Conservation (phyloP, 1,140 invertebrate genomes). For the Ganaspis sp. region DNA sequence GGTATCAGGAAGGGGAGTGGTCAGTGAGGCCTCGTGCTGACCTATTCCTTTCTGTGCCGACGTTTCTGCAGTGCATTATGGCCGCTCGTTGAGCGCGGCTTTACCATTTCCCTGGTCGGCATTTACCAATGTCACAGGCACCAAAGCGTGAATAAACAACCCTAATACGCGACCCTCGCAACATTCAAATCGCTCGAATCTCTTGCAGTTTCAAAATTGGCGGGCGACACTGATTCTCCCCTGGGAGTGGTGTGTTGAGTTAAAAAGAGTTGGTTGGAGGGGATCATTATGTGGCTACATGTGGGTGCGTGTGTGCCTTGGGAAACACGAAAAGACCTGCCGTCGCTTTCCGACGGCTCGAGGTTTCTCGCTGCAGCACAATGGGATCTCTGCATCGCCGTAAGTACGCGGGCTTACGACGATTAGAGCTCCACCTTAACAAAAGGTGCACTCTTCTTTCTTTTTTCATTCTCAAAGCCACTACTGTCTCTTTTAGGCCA, state of each 20-base stretch:
- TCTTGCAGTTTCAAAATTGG: slow-evolving; percentile 7
- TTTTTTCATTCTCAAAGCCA: neutral
- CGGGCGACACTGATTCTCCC: slow-evolving; percentile 43
- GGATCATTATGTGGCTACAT: neutral
- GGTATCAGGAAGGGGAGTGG: slow-evolving; percentile 68
- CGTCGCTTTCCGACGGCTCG: slow-evolving; percentile 51
- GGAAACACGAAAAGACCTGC: neutral
- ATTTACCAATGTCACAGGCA: neutral
- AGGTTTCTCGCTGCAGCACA: slow-evolving; percentile 60
- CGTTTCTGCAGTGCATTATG: slow-evolving; percentile 71
- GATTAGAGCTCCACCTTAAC: slow-evolving; percentile 28
- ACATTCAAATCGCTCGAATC: neutral
- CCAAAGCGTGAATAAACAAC: slow-evolving; percentile 19
- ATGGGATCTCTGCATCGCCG: slow-evolving; percentile 62
- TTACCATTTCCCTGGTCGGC: slow-evolving; percentile 44
- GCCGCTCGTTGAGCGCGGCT: slow-evolving; percentile 63
- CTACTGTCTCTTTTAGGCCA: neutral
- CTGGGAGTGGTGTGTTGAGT: slow-evolving; percentile 35
- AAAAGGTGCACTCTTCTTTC: neutral
- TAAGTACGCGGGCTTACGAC: slow-evolving; percentile 54
- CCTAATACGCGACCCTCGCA: neutral
- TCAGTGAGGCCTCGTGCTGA: slow-evolving; percentile 72
- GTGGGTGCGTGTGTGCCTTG: slow-evolving; percentile 3
- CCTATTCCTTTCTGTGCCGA: slow-evolving; percentile 70
- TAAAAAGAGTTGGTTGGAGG: slow-evolving; percentile 21